Conservation (phyloP, 2,888 invertebrate genomes). For the Julus scanicus region DNA sequence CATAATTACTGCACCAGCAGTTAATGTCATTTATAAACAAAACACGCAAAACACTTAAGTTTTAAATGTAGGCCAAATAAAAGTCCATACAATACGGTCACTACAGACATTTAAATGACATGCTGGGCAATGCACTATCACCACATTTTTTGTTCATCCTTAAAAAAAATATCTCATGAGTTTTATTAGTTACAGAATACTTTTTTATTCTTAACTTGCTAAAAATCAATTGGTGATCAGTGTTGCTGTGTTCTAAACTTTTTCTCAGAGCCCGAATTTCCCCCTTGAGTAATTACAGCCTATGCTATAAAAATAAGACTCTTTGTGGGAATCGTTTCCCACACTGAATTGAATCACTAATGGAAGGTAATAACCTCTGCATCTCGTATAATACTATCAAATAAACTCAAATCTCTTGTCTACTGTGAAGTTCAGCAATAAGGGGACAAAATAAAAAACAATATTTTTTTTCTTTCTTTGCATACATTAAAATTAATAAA, state of each 20-base stretch:
- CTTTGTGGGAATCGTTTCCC: constrained; percentile 14
- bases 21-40: neutral
- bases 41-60: no score
- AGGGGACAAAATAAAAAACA: neutral
- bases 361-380: neutral
- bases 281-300: neutral
- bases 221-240: neutral
- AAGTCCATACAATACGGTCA: neutral
- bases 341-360: neutral
- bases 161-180: neutral
- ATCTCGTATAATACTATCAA: neutral
- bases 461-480: no score
- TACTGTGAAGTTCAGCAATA: neutral
- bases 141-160: neutral
- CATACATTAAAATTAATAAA: no score
- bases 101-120: neutral
- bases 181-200: neutral
- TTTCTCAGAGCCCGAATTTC: neutral
- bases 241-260: neutral
- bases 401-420: neutral
- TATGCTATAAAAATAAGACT: constrained; percentile 1
- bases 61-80: neutral
- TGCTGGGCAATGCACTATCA: neutral
- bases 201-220: neutral
- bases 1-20: neutral